Base-by-base conservation (phyloP, 2,113 vertebrate genomes). In the Macquaria australasica region DNA sequence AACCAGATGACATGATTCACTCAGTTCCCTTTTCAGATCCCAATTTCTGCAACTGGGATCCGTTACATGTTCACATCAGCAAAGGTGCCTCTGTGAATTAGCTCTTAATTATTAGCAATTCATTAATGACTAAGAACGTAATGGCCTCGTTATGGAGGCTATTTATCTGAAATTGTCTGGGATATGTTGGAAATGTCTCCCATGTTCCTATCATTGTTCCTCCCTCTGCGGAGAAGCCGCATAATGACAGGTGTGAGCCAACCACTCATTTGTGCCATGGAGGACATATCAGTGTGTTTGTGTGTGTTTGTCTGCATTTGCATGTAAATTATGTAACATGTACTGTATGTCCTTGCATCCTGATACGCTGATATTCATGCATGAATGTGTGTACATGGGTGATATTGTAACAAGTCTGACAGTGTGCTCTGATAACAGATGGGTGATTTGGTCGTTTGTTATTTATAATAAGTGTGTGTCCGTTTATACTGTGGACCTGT, bases 261-360 rank as follows among this genome's bases (percentile, higher is more conserved):
- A 73, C 6, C 64, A 50, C 53, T 88, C 51, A 56, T 80, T 79
- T 71, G 28, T 3, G 1, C 43, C 12, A 31, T 9, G 37, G 11
- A 55, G 18, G 43, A 66, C 11, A 51, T 77, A 55, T 55, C 34
- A 34, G 20, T 66, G n/a, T 53, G 25, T 37, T n/a, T 23, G 39
- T 39, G 39, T 39, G 51, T 31, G 59, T 60, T 20, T 82, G 45
- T 72, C 41, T 71, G 23, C 41, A 84, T 85, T 88, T 77, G 63
- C 80, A 81, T 91, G 81, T 50, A 73, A 73, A 88, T 70, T 66
- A 87, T 83, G 45, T 83, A 84, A 88, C 77, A 63, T 50, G 73
- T 48, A 69, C 74, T 34, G 62, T 28, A 79, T 55, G 74, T 89
- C 86, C 89, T 87, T 81, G 73, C 4, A 10, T 75, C 50, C 39